Percentiles rank a stretch among this genome's conserved stretches.
phyloP scores from a whole-genome alignment of 2,113 vertebrate genomes.

The Lates calcarifer region DNA sequence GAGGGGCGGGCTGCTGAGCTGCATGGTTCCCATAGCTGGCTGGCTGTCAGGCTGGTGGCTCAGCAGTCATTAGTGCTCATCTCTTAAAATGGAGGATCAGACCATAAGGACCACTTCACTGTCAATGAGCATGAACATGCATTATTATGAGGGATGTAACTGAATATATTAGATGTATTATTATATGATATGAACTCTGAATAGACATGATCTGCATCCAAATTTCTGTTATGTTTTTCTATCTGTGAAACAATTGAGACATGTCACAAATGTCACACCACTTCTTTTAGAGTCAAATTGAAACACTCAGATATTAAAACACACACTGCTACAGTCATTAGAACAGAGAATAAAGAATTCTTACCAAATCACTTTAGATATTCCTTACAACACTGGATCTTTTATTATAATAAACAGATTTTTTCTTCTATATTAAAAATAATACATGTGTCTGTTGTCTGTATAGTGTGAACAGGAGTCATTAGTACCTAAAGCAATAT shows the following conservation, averaged over 20 bases:
- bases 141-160: too few species aligned
- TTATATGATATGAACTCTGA: too few species aligned
- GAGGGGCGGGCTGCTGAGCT: background rate
- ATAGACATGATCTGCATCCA: background rate
- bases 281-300: too few species aligned
- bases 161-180: background rate
- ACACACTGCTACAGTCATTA: too few species aligned
- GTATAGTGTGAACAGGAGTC: background rate
- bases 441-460: background rate
- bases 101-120: constrained; percentile 42
- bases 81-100: constrained; percentile 43
- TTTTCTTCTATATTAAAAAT: background rate
- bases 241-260: too few species aligned
- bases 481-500: background rate
- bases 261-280: background rate
- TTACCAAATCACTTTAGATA: background rate
- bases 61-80: constrained; percentile 40
- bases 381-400: background rate
- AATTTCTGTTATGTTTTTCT: background rate
- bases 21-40: constrained; percentile 10
- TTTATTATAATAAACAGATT: background rate
- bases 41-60: background rate
- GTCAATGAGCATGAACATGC: background rate
- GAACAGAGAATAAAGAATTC: too few species aligned
- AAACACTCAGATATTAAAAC: too few species aligned